Evolutionary conservation across 2,888 invertebrate species (phyloP), one percentile per base, ranked within the genome.

Genomic region (Sympetrum striolatum): DNA sequence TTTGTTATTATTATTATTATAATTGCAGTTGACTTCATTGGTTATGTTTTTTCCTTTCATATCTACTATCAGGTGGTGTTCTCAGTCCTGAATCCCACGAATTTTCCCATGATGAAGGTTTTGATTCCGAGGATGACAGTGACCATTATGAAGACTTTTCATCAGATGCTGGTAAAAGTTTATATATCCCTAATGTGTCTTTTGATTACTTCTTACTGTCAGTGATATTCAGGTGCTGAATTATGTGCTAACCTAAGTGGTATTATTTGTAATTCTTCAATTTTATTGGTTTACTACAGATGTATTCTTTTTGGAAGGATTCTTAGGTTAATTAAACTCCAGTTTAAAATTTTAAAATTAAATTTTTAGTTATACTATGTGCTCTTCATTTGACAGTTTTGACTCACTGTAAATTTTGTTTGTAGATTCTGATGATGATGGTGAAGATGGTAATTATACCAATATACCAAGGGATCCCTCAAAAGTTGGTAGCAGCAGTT

Each of bases 101-200:
- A 93, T 96, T 97, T 92, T 98, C 97, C 73, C 97, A 97, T 92
- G 98, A 98, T 93, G 98, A 98, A 93, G 97, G 97, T 81, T 96
- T 96, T 91, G 97, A 97, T 92, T 96, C 97, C 81, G 97, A 97
- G 93, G 97, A 97, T 92, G 98, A 98, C 92, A 97, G 97, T 93
- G 97, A 97, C 93, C 96, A 97, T 94, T 97, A 98, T 94, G 98
- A 97, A 93, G 98, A 98, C 93, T 96, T 96, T 91, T 97, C 97
- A 91, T 97, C 97, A 91, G 98, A 98, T 94, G 97, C 96, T 94
- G 96, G 96, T 96, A 94, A 92, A 37, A 10, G 14, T 79, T 39
- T n/a, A 86, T n/a, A 39, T 80, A 39, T 48, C 12, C 12, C 15
- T 37, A 37, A 22, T 80, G 80, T 81, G 44, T 8, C 12, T n/a